These are phyloP conservation scores for Hedya salicella DNA, from an alignment of 2,888 invertebrate species.

Conservation along the genomic window DNA sequence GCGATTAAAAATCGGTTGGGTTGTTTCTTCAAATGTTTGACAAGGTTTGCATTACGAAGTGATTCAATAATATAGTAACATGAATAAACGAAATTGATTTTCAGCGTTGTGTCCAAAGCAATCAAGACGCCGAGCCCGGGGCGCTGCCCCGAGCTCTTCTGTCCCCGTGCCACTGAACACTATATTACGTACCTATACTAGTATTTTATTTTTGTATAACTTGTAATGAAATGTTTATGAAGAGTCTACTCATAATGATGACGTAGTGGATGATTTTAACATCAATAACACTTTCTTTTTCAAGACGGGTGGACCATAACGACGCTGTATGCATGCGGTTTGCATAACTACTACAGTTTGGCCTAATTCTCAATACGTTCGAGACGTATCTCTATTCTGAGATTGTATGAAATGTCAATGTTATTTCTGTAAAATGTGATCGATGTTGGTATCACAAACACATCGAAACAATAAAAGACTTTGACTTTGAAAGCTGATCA, in stretches of 20 bases:
- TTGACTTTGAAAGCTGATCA: too few species aligned
- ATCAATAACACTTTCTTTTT: not conserved
- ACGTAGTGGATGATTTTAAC: conserved; percentile 15
- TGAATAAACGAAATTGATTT: conserved; percentile 41
- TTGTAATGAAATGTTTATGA: conserved; percentile 20
- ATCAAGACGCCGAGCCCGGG: conserved; percentile 26
- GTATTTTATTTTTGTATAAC: conserved; percentile 26
- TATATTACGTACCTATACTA: conserved; percentile 27
- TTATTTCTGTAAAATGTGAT: too few species aligned
- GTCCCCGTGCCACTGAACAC: conserved; percentile 27
- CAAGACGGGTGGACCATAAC: not conserved
- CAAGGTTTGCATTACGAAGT: conserved; percentile 30
- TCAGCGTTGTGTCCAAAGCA: conserved; percentile 31
- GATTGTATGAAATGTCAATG: too few species aligned
- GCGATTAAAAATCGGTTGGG: not conserved
- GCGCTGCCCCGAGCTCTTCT: conserved; percentile 28
- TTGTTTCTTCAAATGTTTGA: conserved; percentile 16
- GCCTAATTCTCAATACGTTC: too few species aligned
- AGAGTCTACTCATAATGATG: conserved; percentile 12
- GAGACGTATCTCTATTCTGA: too few species aligned
- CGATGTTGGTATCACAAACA: too few species aligned
- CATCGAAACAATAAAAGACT: too few species aligned
- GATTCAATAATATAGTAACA: conserved; percentile 41
- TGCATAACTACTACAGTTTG: too few species aligned
- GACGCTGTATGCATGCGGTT: not conserved